Base-by-base conservation (phyloP, 1,140 invertebrate genomes). In the Drosophila persimilis region DNA sequence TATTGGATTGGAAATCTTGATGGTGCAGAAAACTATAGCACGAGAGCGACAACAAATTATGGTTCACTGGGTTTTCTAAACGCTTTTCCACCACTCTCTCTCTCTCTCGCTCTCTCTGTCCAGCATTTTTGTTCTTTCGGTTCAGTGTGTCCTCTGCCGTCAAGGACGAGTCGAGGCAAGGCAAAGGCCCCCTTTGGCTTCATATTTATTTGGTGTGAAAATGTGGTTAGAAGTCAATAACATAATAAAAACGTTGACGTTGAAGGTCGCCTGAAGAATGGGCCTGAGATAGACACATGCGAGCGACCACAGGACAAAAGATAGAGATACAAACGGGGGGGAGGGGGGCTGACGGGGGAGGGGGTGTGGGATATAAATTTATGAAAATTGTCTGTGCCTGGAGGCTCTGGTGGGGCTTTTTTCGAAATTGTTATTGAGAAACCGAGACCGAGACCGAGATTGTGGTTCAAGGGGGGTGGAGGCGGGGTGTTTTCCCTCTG, bases 181-280 rank as follows among this genome's bases (percentile, higher is more conserved):
- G 22, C 15, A 7, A 6, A 11, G 17, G 17, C 17, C 29, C 15
- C 8, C n/a, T 6, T 26, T 26, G 15, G 31, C 17, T 3, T 26
- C 43, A 78, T 61, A 55, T 66, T 64, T 64, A 67, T 79, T 70
- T 74, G 83, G 79, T 88, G 83, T 73, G 83, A 86, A 86, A 86
- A 83, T 88, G 83, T 88, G 83, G 83, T 83, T 83, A 70, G 83
- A 66, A 83, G 83, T 88, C 83, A 83, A 86, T 88, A 83, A 88
- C 83, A 81, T 78, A 81, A 88, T 88, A 75, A 88, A 81, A 88
- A 79, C 83, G 56, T 76, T 71, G 72, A 60, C 57, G 55, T 63
- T 58, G 77, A 85, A 85, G 80, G 80, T 86, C 47, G 26, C 43
- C 41, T 7, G 35, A 39, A 41, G 31, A 53, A 54, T 55, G 71